Evolutionary conservation across 2,888 invertebrate genomes (phyloP).

Genomic region (Cantharis flavilabris): DNA sequence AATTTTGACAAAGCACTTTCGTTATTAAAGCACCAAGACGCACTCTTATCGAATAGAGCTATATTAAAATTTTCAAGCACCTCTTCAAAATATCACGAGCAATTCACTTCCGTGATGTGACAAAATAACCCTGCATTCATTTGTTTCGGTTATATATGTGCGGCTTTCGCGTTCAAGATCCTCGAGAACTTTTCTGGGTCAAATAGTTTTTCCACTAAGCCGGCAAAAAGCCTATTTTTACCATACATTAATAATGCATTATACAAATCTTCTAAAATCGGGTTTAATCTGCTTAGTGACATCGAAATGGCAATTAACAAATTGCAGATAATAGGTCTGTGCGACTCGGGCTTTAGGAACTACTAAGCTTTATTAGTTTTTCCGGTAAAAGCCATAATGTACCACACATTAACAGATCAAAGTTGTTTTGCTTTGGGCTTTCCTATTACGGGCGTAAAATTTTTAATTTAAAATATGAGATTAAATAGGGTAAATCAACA

Average conservation of each 20-base stretch:
- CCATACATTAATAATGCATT: neutral
- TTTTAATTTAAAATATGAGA: neutral
- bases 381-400: neutral
- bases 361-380: neutral
- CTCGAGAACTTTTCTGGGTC: neutral
- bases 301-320: neutral
- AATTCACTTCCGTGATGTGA: neutral
- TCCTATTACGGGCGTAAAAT: neutral
- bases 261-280: neutral
- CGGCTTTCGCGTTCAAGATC: neutral
- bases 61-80: neutral
- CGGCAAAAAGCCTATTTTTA: neutral
- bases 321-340: neutral
- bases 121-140: neutral
- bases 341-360: neutral
- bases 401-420: neutral
- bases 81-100: neutral
- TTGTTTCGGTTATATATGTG: neutral
- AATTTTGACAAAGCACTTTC: neutral
- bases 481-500: slow-evolving; percentile 1
- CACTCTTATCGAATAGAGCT: neutral
- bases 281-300: neutral
- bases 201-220: neutral
- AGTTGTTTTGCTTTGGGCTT: neutral
- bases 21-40: neutral